Base-by-base conservation (phyloP, 2,888 invertebrate genomes). In the Conchocele bisecta region DNA sequence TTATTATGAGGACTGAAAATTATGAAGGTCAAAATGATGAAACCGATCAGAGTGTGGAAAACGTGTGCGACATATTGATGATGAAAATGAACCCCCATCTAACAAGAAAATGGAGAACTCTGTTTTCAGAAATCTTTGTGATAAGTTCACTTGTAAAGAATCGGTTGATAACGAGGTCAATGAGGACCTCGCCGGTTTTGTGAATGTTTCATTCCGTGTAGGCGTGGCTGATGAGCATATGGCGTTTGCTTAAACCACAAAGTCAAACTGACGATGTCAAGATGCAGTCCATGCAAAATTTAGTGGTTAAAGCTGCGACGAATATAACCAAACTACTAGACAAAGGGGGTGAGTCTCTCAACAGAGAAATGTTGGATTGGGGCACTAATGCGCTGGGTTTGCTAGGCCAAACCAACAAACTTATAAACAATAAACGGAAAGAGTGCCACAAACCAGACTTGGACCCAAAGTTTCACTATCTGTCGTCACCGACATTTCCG, bases 401-500 rank as follows among this genome's bases (percentile, higher is more conserved):
- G 53, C 29, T 53, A 13, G 53, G 53, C 11, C 53, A 53, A n/a
- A 5, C 53, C 9, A 53, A 53, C 17, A 29, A 35, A 33, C 29
- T 33, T 5, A 29, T 53, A 7, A 33, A 53, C 17, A 29, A 5
- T 5, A 6, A 17, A n/a, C 29, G 53, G 11, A 33, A 50, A 17
- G 33, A 53, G 15, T 13, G 15, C 7, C 53, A 53, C 26, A 29
- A 35, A 17, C 1, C 15, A 15, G 64, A 64, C 29, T 29, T 64
- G 5, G 56, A 56, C 31, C 46, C 57, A 3, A 58, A 59, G 37
- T 60, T 35, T 26, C 44, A 59, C 26, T 44, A 39, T 24, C 29
- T 66, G 31, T n/a, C 51, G 9, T 66, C 66, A 7, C 13, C 66
- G n/a, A 20, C 53, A 7, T n/a, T 64, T 2, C 64, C 64, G 2